Evolutionary conservation across 2,797 vertebrate genomes (phyloP).

Genomic region (Adelosebastes latens): DNA sequence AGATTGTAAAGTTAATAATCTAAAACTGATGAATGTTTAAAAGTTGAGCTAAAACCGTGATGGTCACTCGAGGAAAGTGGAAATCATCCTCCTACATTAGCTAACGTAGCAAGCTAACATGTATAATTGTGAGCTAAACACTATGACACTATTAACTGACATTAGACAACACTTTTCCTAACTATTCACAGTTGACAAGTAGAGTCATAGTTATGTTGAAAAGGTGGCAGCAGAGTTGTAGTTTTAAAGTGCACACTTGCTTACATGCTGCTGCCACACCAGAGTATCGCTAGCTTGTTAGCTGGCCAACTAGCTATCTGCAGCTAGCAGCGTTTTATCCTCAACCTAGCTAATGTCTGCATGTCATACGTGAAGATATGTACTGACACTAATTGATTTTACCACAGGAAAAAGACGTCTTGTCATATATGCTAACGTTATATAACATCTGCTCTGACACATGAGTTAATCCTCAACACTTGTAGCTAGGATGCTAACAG

Average conservation of each 20-base stretch:
- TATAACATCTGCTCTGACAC: neutral
- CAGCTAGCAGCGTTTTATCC: slow-evolving; percentile 19
- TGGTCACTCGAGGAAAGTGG: neutral
- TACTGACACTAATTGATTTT: neutral
- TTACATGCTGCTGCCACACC: slow-evolving; percentile 42
- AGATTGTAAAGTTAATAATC: neutral
- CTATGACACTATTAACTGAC: neutral
- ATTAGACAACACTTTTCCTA: accelerated
- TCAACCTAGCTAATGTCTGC: neutral
- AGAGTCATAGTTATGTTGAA: neutral
- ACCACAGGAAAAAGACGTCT: accelerated
- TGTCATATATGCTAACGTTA: neutral
- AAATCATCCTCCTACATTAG: slow-evolving; percentile 19
- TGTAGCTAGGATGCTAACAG: slow-evolving; percentile 56
- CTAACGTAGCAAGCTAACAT: slow-evolving; percentile 19
- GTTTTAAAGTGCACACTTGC: slow-evolving; percentile 3
- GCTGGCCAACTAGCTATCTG: slow-evolving; percentile 27
- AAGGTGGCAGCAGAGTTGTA: neutral
- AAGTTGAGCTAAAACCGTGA: neutral
- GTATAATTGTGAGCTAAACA: neutral
- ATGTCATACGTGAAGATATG: neutral
- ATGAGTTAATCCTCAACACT: slow-evolving; percentile 49
- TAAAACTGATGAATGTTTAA: neutral
- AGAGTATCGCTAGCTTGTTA: slow-evolving; percentile 6
- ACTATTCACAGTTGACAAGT: neutral